Percentiles rank a stretch among this genome's conserved stretches.
Conservation (phyloP, 2,113 vertebrate genomes). For the Sapajus apella region DNA sequence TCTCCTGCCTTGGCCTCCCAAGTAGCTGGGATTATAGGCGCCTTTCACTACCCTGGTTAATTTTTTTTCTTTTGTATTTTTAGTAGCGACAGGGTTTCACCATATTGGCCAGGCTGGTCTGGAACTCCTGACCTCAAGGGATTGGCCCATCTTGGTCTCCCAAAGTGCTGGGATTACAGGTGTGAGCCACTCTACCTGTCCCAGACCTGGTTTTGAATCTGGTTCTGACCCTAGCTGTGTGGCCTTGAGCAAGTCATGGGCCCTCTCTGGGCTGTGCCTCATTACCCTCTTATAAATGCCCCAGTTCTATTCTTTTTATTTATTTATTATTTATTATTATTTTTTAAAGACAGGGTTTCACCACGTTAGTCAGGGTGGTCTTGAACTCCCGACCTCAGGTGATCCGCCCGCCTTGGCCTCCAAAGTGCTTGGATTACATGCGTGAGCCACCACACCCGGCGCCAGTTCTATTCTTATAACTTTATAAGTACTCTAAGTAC, state of each 20-base stretch:
- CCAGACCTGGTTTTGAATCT: not conserved
- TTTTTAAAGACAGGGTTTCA: too few relatives aligned
- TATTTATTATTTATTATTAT: too few relatives aligned
- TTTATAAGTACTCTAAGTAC: too few relatives aligned
- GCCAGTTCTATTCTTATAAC: too few relatives aligned
- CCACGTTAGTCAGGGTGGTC: too few relatives aligned
- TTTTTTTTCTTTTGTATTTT: not conserved
- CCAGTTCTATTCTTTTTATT: too few relatives aligned
- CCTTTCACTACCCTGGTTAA: not conserved
- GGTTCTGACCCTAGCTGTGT: not conserved
- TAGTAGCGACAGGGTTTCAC: not conserved
- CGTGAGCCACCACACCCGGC: too few relatives aligned
- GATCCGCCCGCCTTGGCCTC: too few relatives aligned
- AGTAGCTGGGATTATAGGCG: not conserved
- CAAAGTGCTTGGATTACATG: too few relatives aligned
- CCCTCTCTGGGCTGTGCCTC: not conserved
- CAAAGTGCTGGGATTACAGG: not conserved
- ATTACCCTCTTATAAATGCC: too few relatives aligned
- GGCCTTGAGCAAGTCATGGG: not conserved
- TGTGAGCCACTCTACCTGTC: not conserved
- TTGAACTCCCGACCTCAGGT: too few relatives aligned
- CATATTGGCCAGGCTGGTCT: not conserved
- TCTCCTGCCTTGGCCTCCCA: not conserved
- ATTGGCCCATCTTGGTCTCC: not conserved
- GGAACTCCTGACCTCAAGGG: not conserved